Conservation (phyloP, 2,113 vertebrate genomes). For the Gallinago paraguaiae region DNA sequence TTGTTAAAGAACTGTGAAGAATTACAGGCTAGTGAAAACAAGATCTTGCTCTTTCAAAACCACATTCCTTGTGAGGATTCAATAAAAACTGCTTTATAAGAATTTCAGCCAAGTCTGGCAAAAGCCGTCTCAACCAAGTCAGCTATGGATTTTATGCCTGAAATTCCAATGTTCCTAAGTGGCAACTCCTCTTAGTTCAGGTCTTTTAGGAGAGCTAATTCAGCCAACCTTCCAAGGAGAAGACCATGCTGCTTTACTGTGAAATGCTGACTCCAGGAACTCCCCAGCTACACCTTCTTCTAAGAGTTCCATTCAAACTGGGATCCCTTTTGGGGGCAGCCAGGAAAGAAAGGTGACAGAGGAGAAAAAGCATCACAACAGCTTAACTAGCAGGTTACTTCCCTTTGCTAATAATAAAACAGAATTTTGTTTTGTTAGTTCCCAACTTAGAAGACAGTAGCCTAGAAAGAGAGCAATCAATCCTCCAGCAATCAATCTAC, state of each 20-base stretch:
- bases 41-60: background rate
- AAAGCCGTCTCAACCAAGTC: background rate
- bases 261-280: background rate
- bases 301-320: fast-evolving
- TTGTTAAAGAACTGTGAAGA: background rate
- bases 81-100: background rate
- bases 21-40: background rate
- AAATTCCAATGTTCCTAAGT: background rate
- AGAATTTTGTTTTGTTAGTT: background rate
- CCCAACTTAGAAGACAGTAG: background rate
- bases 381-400: background rate
- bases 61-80: background rate
- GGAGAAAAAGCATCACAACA: background rate
- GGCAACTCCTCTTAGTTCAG: background rate
- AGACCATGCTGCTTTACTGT: background rate
- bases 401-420: background rate
- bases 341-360: background rate
- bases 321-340: background rate
- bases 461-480: background rate
- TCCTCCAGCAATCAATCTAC: background rate
- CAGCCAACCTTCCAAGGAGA: background rate
- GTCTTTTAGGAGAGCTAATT: background rate
- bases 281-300: background rate
- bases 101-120: background rate
- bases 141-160: background rate